These are phyloP conservation scores for Numida meleagris DNA, from an alignment of 2,113 vertebrate genomes.

Conservation along the genomic window DNA sequence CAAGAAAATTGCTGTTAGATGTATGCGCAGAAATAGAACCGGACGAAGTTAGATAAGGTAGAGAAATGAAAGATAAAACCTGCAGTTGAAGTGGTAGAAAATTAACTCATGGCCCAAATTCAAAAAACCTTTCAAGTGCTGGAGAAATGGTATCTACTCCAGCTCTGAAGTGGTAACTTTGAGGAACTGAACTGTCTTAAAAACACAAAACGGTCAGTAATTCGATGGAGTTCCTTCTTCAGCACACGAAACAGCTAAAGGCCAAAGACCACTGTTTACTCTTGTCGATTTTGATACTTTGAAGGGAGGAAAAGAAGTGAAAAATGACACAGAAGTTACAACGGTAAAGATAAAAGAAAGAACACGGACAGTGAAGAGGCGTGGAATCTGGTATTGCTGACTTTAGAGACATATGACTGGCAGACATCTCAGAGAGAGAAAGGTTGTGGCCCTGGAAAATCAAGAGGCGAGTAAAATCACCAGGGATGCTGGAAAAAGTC, in stretches of 20 bases:
- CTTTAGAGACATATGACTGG: not conserved
- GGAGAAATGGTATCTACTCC: not conserved
- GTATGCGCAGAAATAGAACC: not conserved
- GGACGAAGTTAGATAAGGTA: not conserved
- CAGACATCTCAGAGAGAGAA: not conserved
- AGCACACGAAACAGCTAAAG: not conserved
- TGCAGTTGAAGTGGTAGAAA: not conserved
- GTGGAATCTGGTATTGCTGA: not conserved
- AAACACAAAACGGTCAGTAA: not conserved
- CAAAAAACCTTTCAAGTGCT: not conserved
- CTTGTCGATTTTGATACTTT: not conserved
- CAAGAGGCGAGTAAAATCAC: not conserved
- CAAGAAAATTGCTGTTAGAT: not conserved
- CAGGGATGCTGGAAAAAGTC: not conserved
- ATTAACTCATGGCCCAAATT: not conserved
- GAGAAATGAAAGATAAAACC: not conserved
- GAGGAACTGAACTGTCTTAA: not conserved
- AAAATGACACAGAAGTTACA: constrained; percentile 30
- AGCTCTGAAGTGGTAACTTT: not conserved
- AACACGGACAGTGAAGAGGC: not conserved
- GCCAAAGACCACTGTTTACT: not conserved
- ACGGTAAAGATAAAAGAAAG: constrained; percentile 24
- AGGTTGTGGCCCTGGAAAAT: not conserved
- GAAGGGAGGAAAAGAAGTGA: constrained; percentile 14
- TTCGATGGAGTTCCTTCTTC: not conserved